A percentile compares a stretch with the other conserved stretches of the same genome.
Conservation (phyloP, 2,888 invertebrate species). For the Baccha elongata region DNA sequence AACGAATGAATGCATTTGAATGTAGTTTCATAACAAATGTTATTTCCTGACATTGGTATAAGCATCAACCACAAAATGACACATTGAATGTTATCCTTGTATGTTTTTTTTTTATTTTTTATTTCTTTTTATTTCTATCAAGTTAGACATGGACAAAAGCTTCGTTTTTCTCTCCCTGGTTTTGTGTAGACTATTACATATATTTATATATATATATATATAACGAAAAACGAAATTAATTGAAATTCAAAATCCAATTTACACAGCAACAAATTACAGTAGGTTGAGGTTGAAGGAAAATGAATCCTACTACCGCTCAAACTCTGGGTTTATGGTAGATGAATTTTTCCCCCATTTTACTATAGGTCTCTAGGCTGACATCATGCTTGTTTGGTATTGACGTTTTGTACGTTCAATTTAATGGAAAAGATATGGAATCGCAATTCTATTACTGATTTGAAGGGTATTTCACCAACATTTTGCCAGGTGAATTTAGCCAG, state of each 20-base stretch:
- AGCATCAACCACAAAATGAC: constrained; percentile 56
- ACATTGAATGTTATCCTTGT: constrained; percentile 45
- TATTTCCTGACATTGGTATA: constrained; percentile 48
- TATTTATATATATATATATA: background rate
- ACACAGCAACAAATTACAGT: constrained; percentile 48
- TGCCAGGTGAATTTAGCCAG: background rate
- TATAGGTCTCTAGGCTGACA: constrained; percentile 1
- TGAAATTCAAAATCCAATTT: constrained; percentile 70
- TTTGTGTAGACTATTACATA: background rate
- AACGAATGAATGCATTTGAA: constrained; percentile 6
- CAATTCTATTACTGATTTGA: constrained; percentile 19
- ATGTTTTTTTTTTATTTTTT: constrained; percentile 1
- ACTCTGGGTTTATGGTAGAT: constrained; percentile 2
- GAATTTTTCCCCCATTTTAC: background rate
- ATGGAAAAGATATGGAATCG: constrained; percentile 2
- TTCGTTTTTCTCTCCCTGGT: constrained; percentile 4
- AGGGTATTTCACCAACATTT: constrained; percentile 2
- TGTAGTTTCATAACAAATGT: constrained; percentile 53
- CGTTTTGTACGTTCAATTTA: constrained; percentile 8
- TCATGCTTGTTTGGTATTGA: background rate
- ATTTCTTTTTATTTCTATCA: constrained; percentile 20
- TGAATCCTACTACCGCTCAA: too few relatives aligned
- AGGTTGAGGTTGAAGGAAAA: background rate
- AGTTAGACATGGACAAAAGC: constrained; percentile 27
- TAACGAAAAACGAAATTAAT: constrained; percentile 59